phyloP scores from a whole-genome alignment of 2,113 vertebrate species.

The Ailurus styani region DNA sequence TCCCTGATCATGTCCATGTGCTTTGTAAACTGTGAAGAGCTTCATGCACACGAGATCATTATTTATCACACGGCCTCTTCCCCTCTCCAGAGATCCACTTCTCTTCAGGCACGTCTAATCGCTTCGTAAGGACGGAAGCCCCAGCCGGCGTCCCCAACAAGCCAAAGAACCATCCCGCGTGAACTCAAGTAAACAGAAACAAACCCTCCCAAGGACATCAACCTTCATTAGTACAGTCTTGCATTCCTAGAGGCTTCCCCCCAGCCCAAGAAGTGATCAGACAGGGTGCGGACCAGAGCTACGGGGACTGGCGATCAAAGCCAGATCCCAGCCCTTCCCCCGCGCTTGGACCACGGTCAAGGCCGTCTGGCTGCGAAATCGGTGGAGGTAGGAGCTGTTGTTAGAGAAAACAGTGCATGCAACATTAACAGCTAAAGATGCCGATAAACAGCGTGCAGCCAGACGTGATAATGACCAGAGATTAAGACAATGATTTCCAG shows the following conservation, averaged over 20 bases:
- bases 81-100: background rate
- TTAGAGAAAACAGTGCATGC: accelerated
- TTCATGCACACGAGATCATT: accelerated
- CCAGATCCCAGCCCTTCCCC: background rate
- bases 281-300: accelerated
- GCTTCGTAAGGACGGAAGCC: accelerated
- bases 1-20: accelerated
- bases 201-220: background rate
- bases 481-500: background rate
- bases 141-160: accelerated
- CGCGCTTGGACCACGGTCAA: background rate
- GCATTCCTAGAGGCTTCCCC: background rate
- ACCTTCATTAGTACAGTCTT: background rate
- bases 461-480: background rate
- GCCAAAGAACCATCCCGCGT: background rate
- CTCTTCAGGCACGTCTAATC: background rate
- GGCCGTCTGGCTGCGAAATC: background rate
- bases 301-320: background rate
- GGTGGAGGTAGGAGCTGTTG: background rate
- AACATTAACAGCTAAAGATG: background rate
- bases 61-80: background rate
- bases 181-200: background rate
- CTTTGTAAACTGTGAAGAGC: background rate
- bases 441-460: accelerated
- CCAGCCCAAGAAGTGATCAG: background rate